A percentile compares a stretch with the other conserved stretches of the same genome.
These are phyloP conservation scores for Diabrotica virgifera DNA, from an alignment of 1,140 invertebrate species.

Conservation along the genomic window DNA sequence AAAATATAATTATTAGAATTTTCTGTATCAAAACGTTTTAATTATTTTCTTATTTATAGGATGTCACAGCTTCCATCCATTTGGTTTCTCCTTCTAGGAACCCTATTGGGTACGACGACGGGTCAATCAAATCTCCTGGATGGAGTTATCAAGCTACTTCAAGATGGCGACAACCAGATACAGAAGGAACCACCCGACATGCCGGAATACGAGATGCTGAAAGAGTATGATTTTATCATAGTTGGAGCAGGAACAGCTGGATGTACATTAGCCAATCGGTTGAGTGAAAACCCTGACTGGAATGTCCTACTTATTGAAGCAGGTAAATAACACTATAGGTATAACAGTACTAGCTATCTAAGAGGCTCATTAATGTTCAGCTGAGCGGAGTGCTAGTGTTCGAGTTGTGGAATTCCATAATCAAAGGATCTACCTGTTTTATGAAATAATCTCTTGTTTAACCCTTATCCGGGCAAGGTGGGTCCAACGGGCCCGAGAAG, in stretches of 20 bases:
- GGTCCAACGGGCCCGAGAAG: no score
- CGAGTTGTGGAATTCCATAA: no score
- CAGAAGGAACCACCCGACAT: slow-evolving; percentile 35
- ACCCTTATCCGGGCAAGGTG: no score
- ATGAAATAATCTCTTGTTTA: no score
- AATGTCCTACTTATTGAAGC: slow-evolving; percentile 60
- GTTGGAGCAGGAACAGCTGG: slow-evolving; percentile 65
- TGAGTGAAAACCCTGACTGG: slow-evolving; percentile 53
- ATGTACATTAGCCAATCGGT: slow-evolving; percentile 59
- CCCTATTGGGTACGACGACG: neutral
- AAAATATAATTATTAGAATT: no score
- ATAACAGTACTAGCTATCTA: no score
- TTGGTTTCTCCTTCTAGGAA: neutral
- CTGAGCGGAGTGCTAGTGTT: no score
- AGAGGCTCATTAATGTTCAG: no score
- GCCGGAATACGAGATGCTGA: slow-evolving; percentile 42
- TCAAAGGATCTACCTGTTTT: no score
- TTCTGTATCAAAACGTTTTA: no score
- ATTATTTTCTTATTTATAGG: neutral
- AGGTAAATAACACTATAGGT: slow-evolving; percentile 41
- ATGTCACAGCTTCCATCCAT: neutral
- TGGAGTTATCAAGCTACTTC: slow-evolving; percentile 35
- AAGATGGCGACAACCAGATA: slow-evolving; percentile 36
- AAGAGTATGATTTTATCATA: slow-evolving; percentile 58
- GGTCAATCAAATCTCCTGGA: slow-evolving; percentile 29